Evolutionary conservation across 2,113 vertebrate genomes (phyloP), one percentile per base, ranked within the genome.

Genomic region (Lagenorhynchus albirostris): DNA sequence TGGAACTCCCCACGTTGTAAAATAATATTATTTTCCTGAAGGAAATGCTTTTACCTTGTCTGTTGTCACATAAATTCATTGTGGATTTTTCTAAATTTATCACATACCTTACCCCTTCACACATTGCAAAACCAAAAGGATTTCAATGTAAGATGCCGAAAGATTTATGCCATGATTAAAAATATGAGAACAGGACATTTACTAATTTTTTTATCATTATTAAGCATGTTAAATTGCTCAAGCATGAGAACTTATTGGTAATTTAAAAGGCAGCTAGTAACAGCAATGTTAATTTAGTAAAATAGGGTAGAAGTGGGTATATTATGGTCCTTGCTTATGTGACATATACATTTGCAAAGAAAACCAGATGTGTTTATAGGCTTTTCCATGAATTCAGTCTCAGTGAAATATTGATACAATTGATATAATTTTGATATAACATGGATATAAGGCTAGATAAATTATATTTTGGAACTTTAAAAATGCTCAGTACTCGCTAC

Each of bases 321-420:
- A 25, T 36, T 73, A 33, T 63, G 36, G 38, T 74, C 7, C 15
- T 20, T 70, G 44, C 20, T 91, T 31, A 44, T 67, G 3, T 58
- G 25, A 86, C 62, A 60, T 1, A 58, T 62, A 26, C 1, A 68
- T 58, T 26, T 81, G 74, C 29, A 41, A 14, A 95, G 53, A 65
- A 96, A 95, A 50, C 0, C 5, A 21, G 0, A 33, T 68, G 1
- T 9, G 29, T 65, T 65, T 36, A 1, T 79, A 89, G n/a, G 12
- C 47, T 89, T 95, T 62, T 29, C 17, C 70, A 8, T 55, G 23
- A 41, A 41, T 13, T 29, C 6, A 71, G 7, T 92, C 33, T 94
- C 85, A 88, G 93, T 82, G 55, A 97, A 95, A 89, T 97, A 29
- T 88, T 91, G 94, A 20, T 89, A 88, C 94, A 80, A 15, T 21